These are phyloP conservation scores for Crocallis elinguaria DNA, from an alignment of 2,888 invertebrate species.

Conservation along the genomic window DNA sequence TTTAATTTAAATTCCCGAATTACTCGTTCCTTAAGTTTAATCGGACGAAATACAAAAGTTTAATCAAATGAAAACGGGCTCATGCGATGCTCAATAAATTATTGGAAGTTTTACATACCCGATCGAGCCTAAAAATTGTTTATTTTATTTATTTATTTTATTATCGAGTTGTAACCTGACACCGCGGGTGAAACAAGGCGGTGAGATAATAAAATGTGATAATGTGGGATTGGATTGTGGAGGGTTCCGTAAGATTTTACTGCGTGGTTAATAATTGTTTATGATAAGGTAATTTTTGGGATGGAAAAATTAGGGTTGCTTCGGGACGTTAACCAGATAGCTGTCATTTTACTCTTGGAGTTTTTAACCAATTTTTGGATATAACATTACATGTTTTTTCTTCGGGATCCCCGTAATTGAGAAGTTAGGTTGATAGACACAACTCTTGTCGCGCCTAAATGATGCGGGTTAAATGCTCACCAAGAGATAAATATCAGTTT, in stretches of 20 bases:
- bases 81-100: conserved; percentile 26
- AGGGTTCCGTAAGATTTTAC: conserved; percentile 5
- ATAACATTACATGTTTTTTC: no score
- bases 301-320: no score
- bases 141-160: conserved; percentile 39
- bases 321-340: no score
- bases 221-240: conserved; percentile 1
- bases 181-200: conserved; percentile 30
- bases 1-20: conserved; percentile 35
- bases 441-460: no score
- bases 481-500: no score
- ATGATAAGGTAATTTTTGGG: no score
- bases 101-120: conserved; percentile 27
- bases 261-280: no score
- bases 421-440: no score
- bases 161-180: conserved; percentile 35
- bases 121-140: conserved; percentile 35
- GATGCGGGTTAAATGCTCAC: no score
- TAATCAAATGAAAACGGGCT: conserved; percentile 19
- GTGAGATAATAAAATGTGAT: conserved; percentile 6
- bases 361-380: no score
- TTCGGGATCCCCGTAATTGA: no score
- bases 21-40: conserved; percentile 23
- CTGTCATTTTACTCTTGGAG: no score
- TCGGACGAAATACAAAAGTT: conserved; percentile 18